Evolutionary conservation across 2,797 vertebrate species (phyloP).

Genomic region (Acanthurus leucopareius): DNA sequence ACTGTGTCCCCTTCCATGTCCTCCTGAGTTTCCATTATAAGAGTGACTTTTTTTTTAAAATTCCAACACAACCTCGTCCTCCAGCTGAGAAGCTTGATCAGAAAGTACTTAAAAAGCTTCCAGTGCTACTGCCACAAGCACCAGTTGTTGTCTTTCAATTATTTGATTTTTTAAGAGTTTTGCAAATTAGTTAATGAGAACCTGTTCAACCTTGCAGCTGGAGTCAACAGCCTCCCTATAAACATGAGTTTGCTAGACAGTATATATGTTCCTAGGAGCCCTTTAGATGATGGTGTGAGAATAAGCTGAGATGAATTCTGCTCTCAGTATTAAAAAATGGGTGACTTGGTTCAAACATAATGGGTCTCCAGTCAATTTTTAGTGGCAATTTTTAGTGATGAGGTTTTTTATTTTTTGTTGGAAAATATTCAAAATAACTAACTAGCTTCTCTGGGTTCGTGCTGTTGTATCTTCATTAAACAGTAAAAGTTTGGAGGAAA

Average conservation of each 20-base stretch:
- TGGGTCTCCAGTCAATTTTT: not conserved
- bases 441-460: constrained; percentile 4
- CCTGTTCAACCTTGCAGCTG: constrained; percentile 26
- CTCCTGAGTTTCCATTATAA: constrained; percentile 75
- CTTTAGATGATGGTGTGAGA: constrained; percentile 1
- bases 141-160: constrained; percentile 19
- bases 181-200: constrained; percentile 6
- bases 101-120: constrained; percentile 36
- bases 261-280: constrained; percentile 40
- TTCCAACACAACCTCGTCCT: constrained; percentile 19
- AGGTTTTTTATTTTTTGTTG: not conserved
- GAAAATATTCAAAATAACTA: constrained; percentile 2
- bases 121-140: constrained; percentile 24
- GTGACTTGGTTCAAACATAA: constrained; percentile 21
- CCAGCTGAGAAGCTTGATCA: constrained; percentile 36
- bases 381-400: not conserved
- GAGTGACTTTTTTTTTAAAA: constrained; percentile 37
- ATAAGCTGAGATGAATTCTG: constrained; percentile 36
- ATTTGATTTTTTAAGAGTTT: constrained; percentile 40
- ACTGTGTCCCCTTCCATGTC: constrained; percentile 51
- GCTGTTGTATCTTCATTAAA: constrained; percentile 22
- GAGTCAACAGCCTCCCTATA: constrained; percentile 13
- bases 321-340: constrained; percentile 23
- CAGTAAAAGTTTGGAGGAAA: not conserved
- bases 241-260: constrained; percentile 4